Evolutionary conservation across 2,888 invertebrate species (phyloP).

Genomic region (Amphipyra berbera): DNA sequence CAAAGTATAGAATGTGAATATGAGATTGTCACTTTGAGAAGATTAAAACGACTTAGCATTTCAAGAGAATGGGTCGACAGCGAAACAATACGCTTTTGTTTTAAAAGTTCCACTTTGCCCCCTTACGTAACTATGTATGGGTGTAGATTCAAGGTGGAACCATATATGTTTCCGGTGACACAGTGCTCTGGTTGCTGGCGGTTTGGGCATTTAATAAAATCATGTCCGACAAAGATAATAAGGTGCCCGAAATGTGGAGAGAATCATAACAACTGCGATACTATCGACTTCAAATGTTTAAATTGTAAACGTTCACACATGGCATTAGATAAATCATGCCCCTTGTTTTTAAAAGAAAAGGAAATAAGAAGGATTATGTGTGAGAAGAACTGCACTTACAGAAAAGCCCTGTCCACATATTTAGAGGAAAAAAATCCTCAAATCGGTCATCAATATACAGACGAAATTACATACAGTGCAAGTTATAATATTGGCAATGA

Average conservation of each 20-base stretch:
- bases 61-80: constrained; percentile 9
- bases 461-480: no score
- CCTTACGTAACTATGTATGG: constrained; percentile 21
- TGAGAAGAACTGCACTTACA: constrained; percentile 3
- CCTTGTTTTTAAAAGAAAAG: constrained; percentile 22
- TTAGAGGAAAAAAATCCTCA: not conserved
- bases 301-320: constrained; percentile 34
- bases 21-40: constrained; percentile 2
- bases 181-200: constrained; percentile 32
- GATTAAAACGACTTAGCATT: constrained; percentile 3
- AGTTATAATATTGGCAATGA: no score
- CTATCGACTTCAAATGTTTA: constrained; percentile 2
- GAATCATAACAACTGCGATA: constrained; percentile 20
- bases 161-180: constrained; percentile 31
- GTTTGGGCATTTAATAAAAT: constrained; percentile 15
- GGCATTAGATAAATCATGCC: constrained; percentile 15
- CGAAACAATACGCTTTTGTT: constrained; percentile 21
- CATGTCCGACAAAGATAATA: constrained; percentile 9
- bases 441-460: no score
- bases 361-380: constrained; percentile 14
- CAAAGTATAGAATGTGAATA: not conserved
- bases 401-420: constrained; percentile 2
- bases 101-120: constrained; percentile 14
- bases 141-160: constrained; percentile 30
- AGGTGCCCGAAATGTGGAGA: constrained; percentile 27